These are phyloP conservation scores for Congeria kusceri DNA, from an alignment of 2,888 invertebrate genomes.

Conservation along the genomic window DNA sequence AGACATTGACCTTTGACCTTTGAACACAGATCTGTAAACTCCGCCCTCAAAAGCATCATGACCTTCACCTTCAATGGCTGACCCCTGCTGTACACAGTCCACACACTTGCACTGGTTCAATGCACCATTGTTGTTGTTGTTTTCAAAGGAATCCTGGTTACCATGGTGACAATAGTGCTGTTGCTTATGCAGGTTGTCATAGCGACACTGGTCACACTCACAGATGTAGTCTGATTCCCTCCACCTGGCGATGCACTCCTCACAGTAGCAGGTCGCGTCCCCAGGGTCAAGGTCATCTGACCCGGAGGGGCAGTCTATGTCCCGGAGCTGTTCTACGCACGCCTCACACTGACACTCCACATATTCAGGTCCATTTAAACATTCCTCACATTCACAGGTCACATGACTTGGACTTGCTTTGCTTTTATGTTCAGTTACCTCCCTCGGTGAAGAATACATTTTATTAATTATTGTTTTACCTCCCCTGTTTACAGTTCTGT, in stretches of 20 bases:
- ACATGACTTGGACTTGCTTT: conserved; percentile 30
- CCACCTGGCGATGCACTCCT: conserved; percentile 49
- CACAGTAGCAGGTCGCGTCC: conserved; percentile 59
- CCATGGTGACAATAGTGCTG: too few species aligned
- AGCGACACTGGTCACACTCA: conserved; percentile 53
- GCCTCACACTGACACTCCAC: conserved; percentile 60
- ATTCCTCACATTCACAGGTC: conserved; percentile 59
- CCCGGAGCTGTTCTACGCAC: conserved; percentile 22
- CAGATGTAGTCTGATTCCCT: conserved; percentile 47
- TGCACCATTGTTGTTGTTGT: conserved; percentile 39
- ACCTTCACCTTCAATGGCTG: background rate
- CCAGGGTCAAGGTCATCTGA: conserved; percentile 12
- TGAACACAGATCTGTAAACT: too few species aligned
- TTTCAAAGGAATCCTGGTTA: background rate
- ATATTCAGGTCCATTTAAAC: conserved; percentile 48
- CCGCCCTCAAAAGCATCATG: background rate
- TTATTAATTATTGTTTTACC: conserved; percentile 10
- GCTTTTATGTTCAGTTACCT: background rate
- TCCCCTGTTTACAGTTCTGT: background rate
- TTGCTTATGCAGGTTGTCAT: background rate
- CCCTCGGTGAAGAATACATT: conserved; percentile 6
- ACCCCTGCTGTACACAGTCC: conserved; percentile 29
- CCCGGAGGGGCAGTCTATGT: background rate
- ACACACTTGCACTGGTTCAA: conserved; percentile 43
- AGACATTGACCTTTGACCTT: too few species aligned